A percentile compares a stretch with the other conserved stretches of the same genome.
These are phyloP conservation scores for Drosophila takahashii DNA, from an alignment of 1,140 invertebrate species.

Conservation along the genomic window DNA sequence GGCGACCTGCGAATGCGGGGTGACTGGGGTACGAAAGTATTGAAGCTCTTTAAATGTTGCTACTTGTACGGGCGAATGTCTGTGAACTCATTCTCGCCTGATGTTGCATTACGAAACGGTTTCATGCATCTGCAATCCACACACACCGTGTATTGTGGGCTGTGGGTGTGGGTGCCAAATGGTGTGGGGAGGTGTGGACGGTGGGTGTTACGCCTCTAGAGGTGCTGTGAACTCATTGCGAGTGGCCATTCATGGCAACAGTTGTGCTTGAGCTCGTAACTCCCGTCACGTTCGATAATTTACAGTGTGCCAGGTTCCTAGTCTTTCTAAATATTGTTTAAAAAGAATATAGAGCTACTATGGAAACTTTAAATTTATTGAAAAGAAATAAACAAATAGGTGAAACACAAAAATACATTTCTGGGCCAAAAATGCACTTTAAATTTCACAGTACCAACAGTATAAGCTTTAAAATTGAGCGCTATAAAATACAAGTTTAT, in stretches of 20 bases:
- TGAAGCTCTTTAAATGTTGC: conserved; percentile 69
- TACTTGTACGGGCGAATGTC: conserved; percentile 20
- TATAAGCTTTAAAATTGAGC: no score
- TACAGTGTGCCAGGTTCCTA: conserved; percentile 20
- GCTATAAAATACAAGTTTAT: no score
- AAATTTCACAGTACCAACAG: no score
- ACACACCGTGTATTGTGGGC: conserved; percentile 5
- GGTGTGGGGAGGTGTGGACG: conserved; percentile 4
- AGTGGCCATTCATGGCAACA: conserved; percentile 19
- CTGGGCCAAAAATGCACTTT: no score
- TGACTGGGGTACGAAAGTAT: conserved; percentile 38
- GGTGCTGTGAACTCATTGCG: conserved; percentile 31
- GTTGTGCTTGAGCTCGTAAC: conserved; percentile 23
- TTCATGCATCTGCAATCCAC: conserved; percentile 30
- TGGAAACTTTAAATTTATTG: no score
- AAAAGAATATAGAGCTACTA: background rate
- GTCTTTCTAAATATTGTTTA: background rate
- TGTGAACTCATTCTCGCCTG: conserved; percentile 28
- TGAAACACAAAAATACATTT: no score
- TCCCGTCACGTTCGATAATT: conserved; percentile 30
- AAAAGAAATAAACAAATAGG: no score
- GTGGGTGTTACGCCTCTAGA: conserved; percentile 7
- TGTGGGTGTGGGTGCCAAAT: conserved; percentile 8
- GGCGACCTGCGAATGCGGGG: background rate
- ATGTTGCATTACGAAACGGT: conserved; percentile 63